Conservation (phyloP, 1,140 invertebrate species). For the Papilio machaon region DNA sequence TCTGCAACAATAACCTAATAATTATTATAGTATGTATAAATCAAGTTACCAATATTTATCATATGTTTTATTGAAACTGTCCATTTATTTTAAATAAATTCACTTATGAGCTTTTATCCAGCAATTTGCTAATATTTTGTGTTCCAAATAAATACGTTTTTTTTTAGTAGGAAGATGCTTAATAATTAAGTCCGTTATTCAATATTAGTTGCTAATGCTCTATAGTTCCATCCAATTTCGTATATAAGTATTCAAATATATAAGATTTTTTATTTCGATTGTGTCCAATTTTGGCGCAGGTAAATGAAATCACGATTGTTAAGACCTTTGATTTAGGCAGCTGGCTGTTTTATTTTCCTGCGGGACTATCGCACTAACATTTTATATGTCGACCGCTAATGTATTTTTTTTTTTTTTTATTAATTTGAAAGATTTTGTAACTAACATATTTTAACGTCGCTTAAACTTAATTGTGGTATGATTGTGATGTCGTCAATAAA, state of each 20-base stretch:
- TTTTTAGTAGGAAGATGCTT: not conserved
- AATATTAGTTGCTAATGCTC: too few relatives aligned
- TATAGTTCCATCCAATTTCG: not conserved
- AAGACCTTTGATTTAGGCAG: not conserved
- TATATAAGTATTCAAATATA: not conserved
- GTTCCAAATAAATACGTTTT: not conserved
- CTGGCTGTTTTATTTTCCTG: slow-evolving; percentile 35
- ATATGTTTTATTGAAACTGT: slow-evolving; percentile 5
- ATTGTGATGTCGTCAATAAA: slow-evolving; percentile 70
- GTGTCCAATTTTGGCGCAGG: not conserved
- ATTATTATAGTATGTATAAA: slow-evolving; percentile 15
- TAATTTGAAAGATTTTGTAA: slow-evolving; percentile 46
- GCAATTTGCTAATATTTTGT: slow-evolving; percentile 2
- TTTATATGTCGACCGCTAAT: slow-evolving; percentile 23
- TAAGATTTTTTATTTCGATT: not conserved
- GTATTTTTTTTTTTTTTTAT: slow-evolving; percentile 40
- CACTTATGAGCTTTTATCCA: not conserved
- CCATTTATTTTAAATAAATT: not conserved
- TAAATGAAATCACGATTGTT: slow-evolving; percentile 18
- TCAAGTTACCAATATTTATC: slow-evolving; percentile 27
- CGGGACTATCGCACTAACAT: not conserved
- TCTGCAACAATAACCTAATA: not conserved
- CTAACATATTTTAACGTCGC: slow-evolving; percentile 41
- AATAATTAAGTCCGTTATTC: not conserved
- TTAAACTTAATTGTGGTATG: slow-evolving; percentile 52